Evolutionary conservation across 2,797 vertebrate species (phyloP).

Genomic region (Diceros bicornis): DNA sequence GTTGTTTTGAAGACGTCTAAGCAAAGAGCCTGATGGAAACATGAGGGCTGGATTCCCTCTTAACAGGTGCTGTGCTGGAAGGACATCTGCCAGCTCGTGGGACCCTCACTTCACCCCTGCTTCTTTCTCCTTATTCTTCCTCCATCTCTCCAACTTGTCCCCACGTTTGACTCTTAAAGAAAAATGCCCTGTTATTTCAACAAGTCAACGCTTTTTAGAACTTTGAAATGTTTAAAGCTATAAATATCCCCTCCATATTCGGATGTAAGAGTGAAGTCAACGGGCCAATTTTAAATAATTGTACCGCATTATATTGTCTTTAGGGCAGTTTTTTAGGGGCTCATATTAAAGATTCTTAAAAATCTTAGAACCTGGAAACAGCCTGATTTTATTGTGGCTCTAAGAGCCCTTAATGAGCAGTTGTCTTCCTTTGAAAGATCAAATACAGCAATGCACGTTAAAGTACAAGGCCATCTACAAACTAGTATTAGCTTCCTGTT

Average conservation of each 20-base stretch:
- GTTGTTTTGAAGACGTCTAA: background rate
- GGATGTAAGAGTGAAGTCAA: conserved; percentile 26
- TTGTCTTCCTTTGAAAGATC: background rate
- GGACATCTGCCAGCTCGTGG: background rate
- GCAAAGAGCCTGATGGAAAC: background rate
- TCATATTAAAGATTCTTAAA: conserved; percentile 8
- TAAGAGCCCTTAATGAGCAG: background rate
- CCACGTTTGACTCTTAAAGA: background rate
- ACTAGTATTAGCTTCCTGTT: background rate
- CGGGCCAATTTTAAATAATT: background rate
- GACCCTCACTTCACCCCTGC: background rate
- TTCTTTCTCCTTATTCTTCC: background rate
- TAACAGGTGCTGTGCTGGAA: background rate
- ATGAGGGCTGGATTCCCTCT: background rate
- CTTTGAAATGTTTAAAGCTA: conserved; percentile 6
- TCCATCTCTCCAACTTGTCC: background rate
- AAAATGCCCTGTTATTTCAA: background rate
- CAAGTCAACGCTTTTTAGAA: background rate
- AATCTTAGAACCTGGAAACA: conserved; percentile 21
- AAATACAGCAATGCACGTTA: conserved; percentile 11
- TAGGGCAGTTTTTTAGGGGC: background rate
- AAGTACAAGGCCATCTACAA: conserved; percentile 42
- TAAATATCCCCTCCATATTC: background rate
- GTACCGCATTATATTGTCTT: background rate
- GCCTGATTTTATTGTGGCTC: background rate